phyloP scores from a whole-genome alignment of 2,113 vertebrate genomes.

The Albula goreensis region DNA sequence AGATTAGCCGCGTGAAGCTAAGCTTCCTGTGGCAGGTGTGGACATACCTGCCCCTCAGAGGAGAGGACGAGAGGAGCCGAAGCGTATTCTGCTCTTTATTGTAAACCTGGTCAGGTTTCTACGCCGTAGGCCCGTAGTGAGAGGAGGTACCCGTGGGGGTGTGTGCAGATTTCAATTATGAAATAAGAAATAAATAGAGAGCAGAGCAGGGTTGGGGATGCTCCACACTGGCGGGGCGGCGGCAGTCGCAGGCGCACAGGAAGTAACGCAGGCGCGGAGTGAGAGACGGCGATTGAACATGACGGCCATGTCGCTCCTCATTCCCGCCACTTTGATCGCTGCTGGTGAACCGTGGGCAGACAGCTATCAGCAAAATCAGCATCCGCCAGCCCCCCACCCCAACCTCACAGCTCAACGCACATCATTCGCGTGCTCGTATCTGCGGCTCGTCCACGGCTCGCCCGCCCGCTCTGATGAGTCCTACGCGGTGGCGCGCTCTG shows the following conservation, averaged over 20 bases:
- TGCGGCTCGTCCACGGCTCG: too few species aligned
- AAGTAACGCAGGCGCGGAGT: background rate
- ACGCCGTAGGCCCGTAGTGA: background rate
- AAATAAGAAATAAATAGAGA: conserved; percentile 26
- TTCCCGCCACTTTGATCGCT: conserved; percentile 2
- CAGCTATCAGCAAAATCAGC: background rate
- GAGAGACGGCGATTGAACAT: conserved; percentile 10
- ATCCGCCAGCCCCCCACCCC: background rate
- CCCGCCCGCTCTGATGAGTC: too few species aligned
- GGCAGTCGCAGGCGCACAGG: background rate
- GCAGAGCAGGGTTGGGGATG: conserved; percentile 7
- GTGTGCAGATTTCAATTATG: background rate
- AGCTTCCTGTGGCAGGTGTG: too few species aligned
- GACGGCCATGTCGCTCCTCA: conserved; percentile 28
- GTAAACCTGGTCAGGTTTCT: too few species aligned
- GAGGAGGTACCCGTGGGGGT: background rate
- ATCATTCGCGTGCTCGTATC: background rate
- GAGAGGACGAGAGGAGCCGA: too few species aligned
- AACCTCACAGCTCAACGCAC: background rate
- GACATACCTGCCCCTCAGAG: too few species aligned
- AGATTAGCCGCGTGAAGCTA: too few species aligned
- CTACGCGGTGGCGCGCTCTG: too few species aligned
- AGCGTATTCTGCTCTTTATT: too few species aligned
- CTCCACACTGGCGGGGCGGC: conserved; percentile 29
- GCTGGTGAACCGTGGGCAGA: background rate